Evolutionary conservation across 2,113 vertebrate genomes (phyloP), one percentile per base, ranked within the genome.

Genomic region (Oxygymnocypris stewartii): DNA sequence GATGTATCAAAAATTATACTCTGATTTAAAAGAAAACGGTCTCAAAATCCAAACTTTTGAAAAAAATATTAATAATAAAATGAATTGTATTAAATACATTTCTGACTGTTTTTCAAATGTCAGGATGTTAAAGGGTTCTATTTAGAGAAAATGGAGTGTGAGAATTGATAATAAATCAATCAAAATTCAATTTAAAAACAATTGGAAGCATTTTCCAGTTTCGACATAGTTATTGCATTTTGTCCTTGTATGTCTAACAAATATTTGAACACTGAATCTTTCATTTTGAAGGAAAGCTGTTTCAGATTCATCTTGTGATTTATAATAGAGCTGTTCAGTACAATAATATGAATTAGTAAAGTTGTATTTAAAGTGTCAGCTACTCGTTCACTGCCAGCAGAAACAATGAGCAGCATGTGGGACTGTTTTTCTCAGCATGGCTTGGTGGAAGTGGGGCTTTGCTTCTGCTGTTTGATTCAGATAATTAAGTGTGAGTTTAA

Each of bases 401-500:
- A 18, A 49, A 49, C 25, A n/a, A 7, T 28, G n/a, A 78, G 35
- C 54, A 31, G 40, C 37, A 65, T 49, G 37, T 42, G 25, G 35
- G 35, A 0, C 13, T 25, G 35, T 85, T 77, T 84, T 63, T 77
- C 81, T 49, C 44, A 73, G 42, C 18, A 11, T 73, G 40, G 25
- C 28, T 59, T 40, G 51, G 31, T 57, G 77, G 28, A 23, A 35
- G 77, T 79, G 20, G 31, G 31, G 51, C 42, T 79, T 20, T 80
- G 81, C 47, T 54, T 83, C 65, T 83, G 9, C n/a, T 49, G 11
- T 14, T 25, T 47, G 35, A 47, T 28, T 37, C 54, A 81, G 79
- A 82, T 82, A 49, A 82, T 82, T 67, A 47, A 47, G 61, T 82
- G 18, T 47, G 40, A 67, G 25, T 31, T 47, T 11, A 67, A 16